Evolutionary conservation across 30 jellyfish, hydroid and myxozoan species (phyloP).

Genomic region (Chrysaora quinquecirrha): DNA sequence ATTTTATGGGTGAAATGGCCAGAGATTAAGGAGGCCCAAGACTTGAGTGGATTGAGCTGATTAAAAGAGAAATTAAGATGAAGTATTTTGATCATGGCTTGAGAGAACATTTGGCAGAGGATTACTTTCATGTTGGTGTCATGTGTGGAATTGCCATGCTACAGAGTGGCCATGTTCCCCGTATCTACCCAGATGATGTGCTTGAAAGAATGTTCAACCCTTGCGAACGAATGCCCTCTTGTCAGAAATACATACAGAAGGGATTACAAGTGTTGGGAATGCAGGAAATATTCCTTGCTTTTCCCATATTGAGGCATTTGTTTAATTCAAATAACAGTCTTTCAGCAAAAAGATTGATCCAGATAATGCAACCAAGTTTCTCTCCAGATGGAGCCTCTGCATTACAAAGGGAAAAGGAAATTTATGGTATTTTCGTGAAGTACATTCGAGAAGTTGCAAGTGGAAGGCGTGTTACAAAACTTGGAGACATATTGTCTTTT

Average conservation of each 20-base stretch:
- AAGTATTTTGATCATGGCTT: constrained; percentile 62
- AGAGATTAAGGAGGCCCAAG: constrained; percentile 70
- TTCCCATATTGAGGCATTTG: constrained; percentile 38
- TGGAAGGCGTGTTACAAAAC: constrained; percentile 40
- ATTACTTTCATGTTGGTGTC: constrained; percentile 55
- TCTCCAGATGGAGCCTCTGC: constrained; percentile 52
- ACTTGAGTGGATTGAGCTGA: constrained; percentile 46
- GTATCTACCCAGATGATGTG: constrained; percentile 21
- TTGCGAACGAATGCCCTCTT: not conserved
- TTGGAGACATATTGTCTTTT: constrained; percentile 37
- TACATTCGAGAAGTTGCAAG: constrained; percentile 58
- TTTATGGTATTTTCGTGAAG: constrained; percentile 32
- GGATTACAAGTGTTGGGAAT: constrained; percentile 56
- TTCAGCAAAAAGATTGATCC: constrained; percentile 22
- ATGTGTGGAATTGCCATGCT: constrained; percentile 38
- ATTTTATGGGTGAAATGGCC: constrained; percentile 66
- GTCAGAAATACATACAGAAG: constrained; percentile 27
- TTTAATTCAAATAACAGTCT: constrained; percentile 10
- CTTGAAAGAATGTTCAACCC: constrained; percentile 27
- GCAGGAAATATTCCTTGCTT: constrained; percentile 13
- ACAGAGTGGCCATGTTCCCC: constrained; percentile 64
- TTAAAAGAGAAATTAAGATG: constrained; percentile 41
- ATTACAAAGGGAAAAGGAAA: constrained; percentile 28
- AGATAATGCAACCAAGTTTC: constrained; percentile 37
- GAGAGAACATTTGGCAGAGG: constrained; percentile 44